These are phyloP conservation scores for Polyploca ridens DNA, from an alignment of 2,888 invertebrate genomes.

Conservation along the genomic window DNA sequence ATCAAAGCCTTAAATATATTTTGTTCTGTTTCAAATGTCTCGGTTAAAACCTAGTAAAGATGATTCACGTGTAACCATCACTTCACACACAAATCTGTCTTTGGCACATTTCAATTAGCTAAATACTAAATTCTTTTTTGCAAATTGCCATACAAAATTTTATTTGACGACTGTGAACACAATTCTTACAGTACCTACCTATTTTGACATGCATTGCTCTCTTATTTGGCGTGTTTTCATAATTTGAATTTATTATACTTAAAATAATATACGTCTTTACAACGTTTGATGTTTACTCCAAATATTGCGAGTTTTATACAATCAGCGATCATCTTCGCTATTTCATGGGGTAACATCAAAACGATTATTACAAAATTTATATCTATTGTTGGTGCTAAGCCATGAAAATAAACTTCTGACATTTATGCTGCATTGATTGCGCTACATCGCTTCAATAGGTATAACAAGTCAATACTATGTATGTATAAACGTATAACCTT, in stretches of 20 bases:
- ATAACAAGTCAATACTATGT: not conserved
- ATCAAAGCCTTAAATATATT: conserved; percentile 9
- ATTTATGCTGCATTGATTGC: conserved; percentile 17
- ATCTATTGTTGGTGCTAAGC: conserved; percentile 6
- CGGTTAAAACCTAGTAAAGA: not conserved
- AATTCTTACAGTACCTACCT: not conserved
- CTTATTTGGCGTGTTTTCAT: conserved; percentile 18
- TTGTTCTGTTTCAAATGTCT: not conserved
- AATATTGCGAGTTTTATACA: not conserved
- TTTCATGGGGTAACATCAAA: not conserved
- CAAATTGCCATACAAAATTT: conserved; percentile 33
- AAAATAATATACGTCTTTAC: too few species aligned
- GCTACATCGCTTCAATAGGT: not conserved
- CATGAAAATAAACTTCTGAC: conserved; percentile 17
- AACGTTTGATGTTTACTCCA: not conserved
- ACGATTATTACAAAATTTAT: not conserved
- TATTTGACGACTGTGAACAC: conserved; percentile 20
- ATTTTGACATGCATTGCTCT: not conserved
- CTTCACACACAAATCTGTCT: not conserved
- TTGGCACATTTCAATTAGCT: not conserved
- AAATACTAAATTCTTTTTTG: conserved; percentile 11
- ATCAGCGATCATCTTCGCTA: not conserved
- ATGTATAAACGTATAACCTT: not conserved
- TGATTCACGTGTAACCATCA: not conserved
- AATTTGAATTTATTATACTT: too few species aligned